Conservation (phyloP, 64 coral and sea anemone species). For the Anthopleura sola region DNA sequence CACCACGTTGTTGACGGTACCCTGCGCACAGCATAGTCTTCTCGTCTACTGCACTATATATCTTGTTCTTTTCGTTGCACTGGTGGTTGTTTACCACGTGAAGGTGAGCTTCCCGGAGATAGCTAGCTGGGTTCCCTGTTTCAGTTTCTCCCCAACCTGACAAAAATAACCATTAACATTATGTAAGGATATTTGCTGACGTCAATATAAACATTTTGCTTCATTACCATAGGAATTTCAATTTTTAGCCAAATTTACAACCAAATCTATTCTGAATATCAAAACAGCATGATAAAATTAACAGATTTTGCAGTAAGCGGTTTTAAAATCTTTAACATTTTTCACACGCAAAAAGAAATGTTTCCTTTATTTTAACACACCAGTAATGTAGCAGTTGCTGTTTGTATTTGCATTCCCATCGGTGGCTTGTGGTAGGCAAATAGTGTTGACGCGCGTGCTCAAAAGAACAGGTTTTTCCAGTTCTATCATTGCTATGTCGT, state of each 20-base stretch:
- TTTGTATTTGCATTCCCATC: neutral
- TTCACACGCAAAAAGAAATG: too few species aligned
- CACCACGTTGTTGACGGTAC: constrained; percentile 24
- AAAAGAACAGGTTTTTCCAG: neutral
- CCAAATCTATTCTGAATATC: too few species aligned
- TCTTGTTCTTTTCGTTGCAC: constrained; percentile 28
- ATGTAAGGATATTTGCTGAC: too few species aligned
- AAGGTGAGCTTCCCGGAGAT: constrained; percentile 54
- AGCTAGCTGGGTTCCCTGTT: constrained; percentile 2
- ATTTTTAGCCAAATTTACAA: too few species aligned
- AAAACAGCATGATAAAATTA: too few species aligned
- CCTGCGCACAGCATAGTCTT: constrained; percentile 68
- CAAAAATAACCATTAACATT: neutral
- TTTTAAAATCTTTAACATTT: too few species aligned
- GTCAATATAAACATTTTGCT: too few species aligned
- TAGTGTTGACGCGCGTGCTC: constrained; percentile 30
- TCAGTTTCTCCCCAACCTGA: constrained; percentile 66
- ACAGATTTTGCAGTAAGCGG: too few species aligned
- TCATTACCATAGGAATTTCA: too few species aligned
- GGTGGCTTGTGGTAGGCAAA: constrained; percentile 36
- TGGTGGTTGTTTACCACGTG: constrained; percentile 23
- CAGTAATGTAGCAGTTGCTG: constrained; percentile 45
- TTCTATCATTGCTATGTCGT: constrained; percentile 52
- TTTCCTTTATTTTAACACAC: too few species aligned
- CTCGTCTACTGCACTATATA: constrained; percentile 27